Evolutionary conservation across 2,797 vertebrate genomes (phyloP).

Genomic region (Rhadinocentrus ornatus): DNA sequence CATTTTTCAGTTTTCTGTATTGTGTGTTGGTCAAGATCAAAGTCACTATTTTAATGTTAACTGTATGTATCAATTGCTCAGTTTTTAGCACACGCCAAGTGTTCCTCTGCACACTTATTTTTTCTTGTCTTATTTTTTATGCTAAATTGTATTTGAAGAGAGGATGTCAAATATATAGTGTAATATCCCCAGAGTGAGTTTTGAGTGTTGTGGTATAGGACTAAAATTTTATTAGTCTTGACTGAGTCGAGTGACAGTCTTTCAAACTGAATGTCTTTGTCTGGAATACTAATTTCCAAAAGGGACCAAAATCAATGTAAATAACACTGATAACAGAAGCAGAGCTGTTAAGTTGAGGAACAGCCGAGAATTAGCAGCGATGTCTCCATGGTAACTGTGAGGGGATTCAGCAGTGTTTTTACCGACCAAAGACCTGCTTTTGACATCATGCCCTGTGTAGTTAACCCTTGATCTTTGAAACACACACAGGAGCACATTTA

Average conservation of each 20-base stretch:
- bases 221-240: background rate
- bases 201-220: background rate
- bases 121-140: too few species aligned
- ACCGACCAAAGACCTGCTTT: constrained; percentile 68
- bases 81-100: background rate
- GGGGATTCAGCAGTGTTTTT: constrained; percentile 61
- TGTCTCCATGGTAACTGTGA: constrained; percentile 78
- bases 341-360: constrained; percentile 51
- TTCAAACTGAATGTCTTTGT: constrained; percentile 30
- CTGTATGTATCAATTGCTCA: background rate
- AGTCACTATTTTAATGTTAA: background rate
- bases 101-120: background rate
- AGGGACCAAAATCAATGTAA: constrained; percentile 36
- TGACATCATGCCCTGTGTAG: constrained; percentile 71
- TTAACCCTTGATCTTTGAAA: constrained; percentile 75
- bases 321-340: constrained; percentile 40
- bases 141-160: too few species aligned
- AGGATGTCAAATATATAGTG: background rate
- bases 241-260: constrained; percentile 6
- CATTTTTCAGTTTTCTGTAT: background rate
- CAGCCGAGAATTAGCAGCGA: constrained; percentile 52
- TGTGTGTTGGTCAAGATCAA: background rate
- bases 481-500: constrained; percentile 59
- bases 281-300: constrained; percentile 35
- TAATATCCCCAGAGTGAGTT: background rate